These are phyloP conservation scores for Arion vulgaris DNA, from an alignment of 1,140 invertebrate species.

Conservation along the genomic window DNA sequence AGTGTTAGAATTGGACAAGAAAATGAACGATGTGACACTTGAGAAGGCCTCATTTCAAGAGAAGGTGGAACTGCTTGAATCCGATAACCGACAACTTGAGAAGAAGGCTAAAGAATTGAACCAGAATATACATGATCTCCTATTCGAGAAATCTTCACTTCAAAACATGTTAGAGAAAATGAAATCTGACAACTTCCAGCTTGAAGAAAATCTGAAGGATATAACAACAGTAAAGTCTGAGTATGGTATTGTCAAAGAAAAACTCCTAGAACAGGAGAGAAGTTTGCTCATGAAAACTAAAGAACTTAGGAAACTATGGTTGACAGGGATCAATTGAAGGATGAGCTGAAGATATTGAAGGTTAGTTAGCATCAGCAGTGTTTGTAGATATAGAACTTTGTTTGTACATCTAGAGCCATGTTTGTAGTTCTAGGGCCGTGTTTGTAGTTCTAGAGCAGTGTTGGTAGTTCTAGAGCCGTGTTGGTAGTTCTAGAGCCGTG, in stretches of 20 bases:
- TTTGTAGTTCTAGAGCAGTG: too few species aligned
- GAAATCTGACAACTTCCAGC: not conserved
- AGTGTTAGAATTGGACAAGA: not conserved
- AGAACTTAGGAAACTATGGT: not conserved
- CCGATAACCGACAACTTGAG: not conserved
- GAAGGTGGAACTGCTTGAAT: not conserved
- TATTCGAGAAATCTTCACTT: not conserved
- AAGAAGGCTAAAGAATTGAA: not conserved
- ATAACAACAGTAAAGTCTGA: not conserved
- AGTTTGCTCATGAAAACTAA: not conserved
- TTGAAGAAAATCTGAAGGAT: slow-evolving; percentile 2
- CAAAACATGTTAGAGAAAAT: not conserved
- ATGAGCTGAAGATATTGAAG: not conserved
- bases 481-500: too few species aligned
- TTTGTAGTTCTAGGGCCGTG: too few species aligned
- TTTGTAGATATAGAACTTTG: too few species aligned
- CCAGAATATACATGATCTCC: not conserved
- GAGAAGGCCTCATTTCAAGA: not conserved
- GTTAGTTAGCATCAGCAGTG: not conserved
- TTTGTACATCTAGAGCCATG: too few species aligned
- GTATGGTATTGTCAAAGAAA: not conserved
- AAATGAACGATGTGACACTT: not conserved
- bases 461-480: too few species aligned
- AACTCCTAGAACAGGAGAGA: not conserved
- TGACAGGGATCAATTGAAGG: not conserved